A percentile compares a stretch with the other conserved stretches of the same genome.
Conservation (phyloP, 2,113 vertebrate genomes). For the Enhydra lutris region DNA sequence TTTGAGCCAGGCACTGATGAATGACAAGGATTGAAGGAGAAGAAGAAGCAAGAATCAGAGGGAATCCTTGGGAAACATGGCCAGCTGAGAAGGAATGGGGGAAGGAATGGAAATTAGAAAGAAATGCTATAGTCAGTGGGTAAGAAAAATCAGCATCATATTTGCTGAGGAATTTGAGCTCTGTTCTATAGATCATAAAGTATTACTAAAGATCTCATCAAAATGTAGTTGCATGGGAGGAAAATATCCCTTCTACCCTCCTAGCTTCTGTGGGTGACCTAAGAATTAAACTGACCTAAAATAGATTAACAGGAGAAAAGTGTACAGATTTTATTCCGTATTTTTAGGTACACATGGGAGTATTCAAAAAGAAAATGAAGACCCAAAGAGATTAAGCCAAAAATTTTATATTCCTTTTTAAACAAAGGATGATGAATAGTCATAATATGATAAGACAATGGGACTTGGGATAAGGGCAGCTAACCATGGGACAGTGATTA, state of each 20-base stretch:
- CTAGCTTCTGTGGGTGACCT: background rate
- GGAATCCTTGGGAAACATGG: background rate
- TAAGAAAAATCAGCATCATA: background rate
- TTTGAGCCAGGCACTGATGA: background rate
- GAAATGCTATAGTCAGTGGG: background rate
- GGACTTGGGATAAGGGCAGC: background rate
- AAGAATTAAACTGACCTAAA: background rate
- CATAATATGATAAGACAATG: background rate
- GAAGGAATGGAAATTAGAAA: background rate
- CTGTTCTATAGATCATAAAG: background rate
- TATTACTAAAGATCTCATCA: background rate
- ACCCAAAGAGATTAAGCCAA: background rate
- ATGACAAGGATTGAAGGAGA: background rate
- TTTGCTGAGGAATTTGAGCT: background rate
- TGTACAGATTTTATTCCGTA: background rate
- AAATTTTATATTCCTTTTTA: background rate
- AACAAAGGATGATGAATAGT: background rate
- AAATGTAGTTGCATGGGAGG: background rate
- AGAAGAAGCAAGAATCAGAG: background rate
- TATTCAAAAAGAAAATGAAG: background rate
- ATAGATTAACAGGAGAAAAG: background rate
- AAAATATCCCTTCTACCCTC: background rate
- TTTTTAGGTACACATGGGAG: background rate
- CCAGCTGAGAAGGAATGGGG: background rate
- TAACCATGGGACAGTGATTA: background rate